Conservation (phyloP, 2,113 vertebrate genomes). For the Cephalophus harveyi region DNA sequence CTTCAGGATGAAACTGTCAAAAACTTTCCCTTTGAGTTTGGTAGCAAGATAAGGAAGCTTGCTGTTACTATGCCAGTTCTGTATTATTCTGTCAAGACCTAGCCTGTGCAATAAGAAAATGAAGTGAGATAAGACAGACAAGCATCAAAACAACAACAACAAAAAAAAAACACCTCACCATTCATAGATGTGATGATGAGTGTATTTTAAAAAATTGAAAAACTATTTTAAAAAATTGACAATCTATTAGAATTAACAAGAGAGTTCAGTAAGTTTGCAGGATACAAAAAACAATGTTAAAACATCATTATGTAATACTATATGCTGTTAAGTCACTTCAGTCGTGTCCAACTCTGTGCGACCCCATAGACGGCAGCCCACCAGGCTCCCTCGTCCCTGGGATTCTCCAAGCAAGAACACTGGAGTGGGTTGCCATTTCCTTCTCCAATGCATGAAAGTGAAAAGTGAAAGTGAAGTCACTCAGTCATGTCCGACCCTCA, state of each 20-base stretch:
- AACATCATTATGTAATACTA: not conserved
- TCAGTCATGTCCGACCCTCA: no score
- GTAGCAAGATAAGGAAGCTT: not conserved
- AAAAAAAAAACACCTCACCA: not conserved
- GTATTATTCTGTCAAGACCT: not conserved
- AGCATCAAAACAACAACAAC: not conserved
- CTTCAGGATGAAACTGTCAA: not conserved
- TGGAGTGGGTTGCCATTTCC: no score
- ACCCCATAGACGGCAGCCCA: no score
- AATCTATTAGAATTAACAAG: not conserved
- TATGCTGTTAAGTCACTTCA: not conserved
- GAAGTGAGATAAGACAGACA: not conserved
- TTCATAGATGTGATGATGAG: not conserved
- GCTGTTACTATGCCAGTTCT: not conserved
- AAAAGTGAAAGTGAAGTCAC: no score
- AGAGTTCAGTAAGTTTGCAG: not conserved
- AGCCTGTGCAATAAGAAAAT: not conserved
- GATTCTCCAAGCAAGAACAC: no score
- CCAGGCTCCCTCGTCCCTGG: no score
- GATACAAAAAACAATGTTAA: not conserved
- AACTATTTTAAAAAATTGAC: not conserved
- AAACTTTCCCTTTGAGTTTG: slow-evolving; percentile 4
- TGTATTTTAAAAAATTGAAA: not conserved
- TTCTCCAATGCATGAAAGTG: no score
- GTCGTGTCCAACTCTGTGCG: no score